These are phyloP conservation scores for Aphelenchoides besseyi DNA, from an alignment of 1,140 invertebrate genomes.

Conservation along the genomic window DNA sequence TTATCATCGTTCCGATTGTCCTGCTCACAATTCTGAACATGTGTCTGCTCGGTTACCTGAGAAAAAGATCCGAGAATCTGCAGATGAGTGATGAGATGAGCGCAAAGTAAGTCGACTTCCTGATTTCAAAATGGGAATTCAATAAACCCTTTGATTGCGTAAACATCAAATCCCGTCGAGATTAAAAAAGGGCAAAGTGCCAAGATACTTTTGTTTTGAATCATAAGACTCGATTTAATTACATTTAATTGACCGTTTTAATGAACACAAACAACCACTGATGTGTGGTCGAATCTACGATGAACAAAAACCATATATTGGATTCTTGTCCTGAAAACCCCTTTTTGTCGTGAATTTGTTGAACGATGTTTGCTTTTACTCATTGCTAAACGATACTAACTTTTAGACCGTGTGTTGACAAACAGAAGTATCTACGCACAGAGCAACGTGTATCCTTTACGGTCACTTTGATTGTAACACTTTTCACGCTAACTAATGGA, in stretches of 20 bases:
- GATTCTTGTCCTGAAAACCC: too few relatives aligned
- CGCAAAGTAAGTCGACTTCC: conserved; percentile 14
- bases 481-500: conserved; percentile 59
- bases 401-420: conserved; percentile 39
- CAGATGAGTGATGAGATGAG: conserved; percentile 23
- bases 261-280: not conserved
- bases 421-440: conserved; percentile 48
- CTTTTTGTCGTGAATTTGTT: too few relatives aligned
- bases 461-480: conserved; percentile 56
- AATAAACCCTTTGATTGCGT: not conserved
- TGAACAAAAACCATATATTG: too few relatives aligned
- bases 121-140: not conserved
- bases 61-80: conserved; percentile 46
- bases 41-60: conserved; percentile 50
- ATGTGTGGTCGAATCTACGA: too few relatives aligned
- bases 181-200: conserved; percentile 22
- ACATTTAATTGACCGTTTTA: not conserved
- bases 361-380: too few relatives aligned
- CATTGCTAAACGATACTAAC: not conserved
- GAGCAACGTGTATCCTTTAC: conserved; percentile 59
- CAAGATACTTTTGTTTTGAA: not conserved
- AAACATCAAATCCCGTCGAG: conserved; percentile 11
- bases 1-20: conserved; percentile 59
- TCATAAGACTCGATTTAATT: not conserved
- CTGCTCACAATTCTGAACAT: conserved; percentile 54